Evolutionary conservation across 2,797 vertebrate genomes (phyloP).

Genomic region (Leontopithecus rosalia): DNA sequence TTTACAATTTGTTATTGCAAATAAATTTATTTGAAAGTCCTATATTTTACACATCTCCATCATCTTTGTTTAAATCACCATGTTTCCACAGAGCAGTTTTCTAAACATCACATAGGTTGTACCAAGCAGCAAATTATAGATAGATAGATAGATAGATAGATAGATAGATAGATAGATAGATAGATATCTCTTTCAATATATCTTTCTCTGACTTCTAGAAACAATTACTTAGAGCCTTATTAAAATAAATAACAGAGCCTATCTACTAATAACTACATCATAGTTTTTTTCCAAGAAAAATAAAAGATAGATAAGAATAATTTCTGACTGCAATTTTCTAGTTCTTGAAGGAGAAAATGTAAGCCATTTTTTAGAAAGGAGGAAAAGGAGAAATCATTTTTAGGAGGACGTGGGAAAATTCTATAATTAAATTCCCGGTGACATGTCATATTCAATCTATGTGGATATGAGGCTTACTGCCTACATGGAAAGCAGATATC

Average conservation of each 20-base stretch:
- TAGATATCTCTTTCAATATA: neutral
- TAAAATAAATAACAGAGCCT: neutral
- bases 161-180: neutral
- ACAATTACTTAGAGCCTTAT: neutral
- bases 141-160: neutral
- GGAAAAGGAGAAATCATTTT: neutral
- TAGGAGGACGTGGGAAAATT: neutral
- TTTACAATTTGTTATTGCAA: conserved; percentile 39
- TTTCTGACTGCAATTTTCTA: neutral
- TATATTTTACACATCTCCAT: neutral
- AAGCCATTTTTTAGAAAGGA: neutral
- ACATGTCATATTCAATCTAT: neutral
- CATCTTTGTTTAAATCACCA: conserved; percentile 48
- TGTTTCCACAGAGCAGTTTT: conserved; percentile 44
- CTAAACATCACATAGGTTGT: conserved; percentile 39
- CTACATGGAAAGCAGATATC: neutral
- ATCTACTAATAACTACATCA: neutral
- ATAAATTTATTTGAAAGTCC: conserved; percentile 50
- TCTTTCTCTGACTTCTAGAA: conserved; percentile 43
- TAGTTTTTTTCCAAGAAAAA: conserved; percentile 6
- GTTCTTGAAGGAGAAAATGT: neutral
- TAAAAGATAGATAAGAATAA: neutral
- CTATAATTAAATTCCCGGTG: conserved; percentile 7
- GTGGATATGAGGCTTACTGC: neutral
- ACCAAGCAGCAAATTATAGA: conserved; percentile 15